Conservation (phyloP, 1,140 invertebrate genomes). For the Aethina tumida region DNA sequence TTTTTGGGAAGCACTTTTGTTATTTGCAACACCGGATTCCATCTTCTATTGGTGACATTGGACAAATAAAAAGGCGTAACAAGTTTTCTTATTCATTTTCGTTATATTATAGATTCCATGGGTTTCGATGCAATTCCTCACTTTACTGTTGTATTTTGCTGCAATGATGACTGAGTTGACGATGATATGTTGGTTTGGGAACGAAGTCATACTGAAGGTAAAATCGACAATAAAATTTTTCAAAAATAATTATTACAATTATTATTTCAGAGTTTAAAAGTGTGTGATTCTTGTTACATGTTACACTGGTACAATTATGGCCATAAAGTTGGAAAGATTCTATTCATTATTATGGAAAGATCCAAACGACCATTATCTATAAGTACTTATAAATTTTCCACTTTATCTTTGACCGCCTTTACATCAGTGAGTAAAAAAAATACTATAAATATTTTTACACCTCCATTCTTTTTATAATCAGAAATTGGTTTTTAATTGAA, state of each 20-base stretch:
- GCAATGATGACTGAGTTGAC: constrained; percentile 28
- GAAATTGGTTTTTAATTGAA: too few relatives aligned
- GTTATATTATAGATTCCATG: constrained; percentile 2
- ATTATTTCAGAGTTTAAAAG: constrained; percentile 19
- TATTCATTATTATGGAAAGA: constrained; percentile 25
- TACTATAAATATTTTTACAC: too few relatives aligned
- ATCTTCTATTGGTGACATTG: constrained; percentile 24
- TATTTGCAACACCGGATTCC: constrained; percentile 29
- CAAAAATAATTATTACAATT: too few relatives aligned
- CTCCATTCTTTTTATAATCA: too few relatives aligned
- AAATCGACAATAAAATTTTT: too few relatives aligned
- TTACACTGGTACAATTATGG: constrained; percentile 20
- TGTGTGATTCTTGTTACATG: constrained; percentile 20
- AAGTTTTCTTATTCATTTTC: too few relatives aligned
- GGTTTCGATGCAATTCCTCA: constrained; percentile 8
- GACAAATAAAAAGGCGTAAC: not conserved
- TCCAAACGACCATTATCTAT: constrained; percentile 24
- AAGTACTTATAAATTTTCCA: constrained; percentile 12
- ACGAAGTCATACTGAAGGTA: constrained; percentile 27
- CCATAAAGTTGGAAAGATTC: constrained; percentile 14
- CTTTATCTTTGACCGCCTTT: constrained; percentile 5
- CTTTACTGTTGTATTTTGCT: constrained; percentile 10
- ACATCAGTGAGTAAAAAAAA: constrained; percentile 4
- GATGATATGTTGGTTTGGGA: constrained; percentile 30
- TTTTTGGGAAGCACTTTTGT: constrained; percentile 27